Conservation (phyloP, 2,113 vertebrate species). For the Rhabdornis inornatus region DNA sequence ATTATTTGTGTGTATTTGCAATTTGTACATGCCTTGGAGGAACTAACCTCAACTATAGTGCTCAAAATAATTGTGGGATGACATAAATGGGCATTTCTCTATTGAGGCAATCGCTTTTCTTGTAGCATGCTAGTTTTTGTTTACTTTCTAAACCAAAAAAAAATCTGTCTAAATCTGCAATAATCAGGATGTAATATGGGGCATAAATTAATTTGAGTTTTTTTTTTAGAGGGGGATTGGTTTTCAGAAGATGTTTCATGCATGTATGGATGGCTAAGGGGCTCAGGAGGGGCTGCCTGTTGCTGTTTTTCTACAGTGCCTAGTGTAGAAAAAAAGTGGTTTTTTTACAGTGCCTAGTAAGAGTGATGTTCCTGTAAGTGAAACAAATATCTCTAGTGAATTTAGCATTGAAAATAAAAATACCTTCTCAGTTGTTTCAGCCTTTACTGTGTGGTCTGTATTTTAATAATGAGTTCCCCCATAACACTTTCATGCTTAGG, state of each 20-base stretch:
- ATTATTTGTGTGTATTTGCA: slow-evolving; percentile 62
- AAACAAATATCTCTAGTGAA: neutral
- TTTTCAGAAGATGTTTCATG: neutral
- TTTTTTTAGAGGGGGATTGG: fast-evolving
- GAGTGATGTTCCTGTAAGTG: neutral
- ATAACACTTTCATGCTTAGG: neutral
- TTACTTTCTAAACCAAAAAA: slow-evolving; percentile 3
- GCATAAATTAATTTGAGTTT: neutral
- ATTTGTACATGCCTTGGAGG: slow-evolving; percentile 57
- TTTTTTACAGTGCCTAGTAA: neutral
- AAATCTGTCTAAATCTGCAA: neutral
- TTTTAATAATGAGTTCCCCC: neutral
- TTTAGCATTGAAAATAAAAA: neutral
- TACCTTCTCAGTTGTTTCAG: neutral
- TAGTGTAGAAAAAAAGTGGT: too few species aligned
- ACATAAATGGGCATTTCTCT: slow-evolving; percentile 55
- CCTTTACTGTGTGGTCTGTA: neutral
- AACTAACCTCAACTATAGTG: slow-evolving; percentile 46
- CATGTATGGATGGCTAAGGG: neutral
- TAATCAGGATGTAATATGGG: neutral
- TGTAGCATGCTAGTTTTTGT: slow-evolving; percentile 28
- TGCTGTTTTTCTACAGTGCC: neutral
- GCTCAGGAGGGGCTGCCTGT: neutral
- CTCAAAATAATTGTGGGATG: slow-evolving; percentile 52
- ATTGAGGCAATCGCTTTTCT: slow-evolving; percentile 34